Base-by-base conservation (phyloP, 2,113 vertebrate genomes). In the Pelecanus crispus region DNA sequence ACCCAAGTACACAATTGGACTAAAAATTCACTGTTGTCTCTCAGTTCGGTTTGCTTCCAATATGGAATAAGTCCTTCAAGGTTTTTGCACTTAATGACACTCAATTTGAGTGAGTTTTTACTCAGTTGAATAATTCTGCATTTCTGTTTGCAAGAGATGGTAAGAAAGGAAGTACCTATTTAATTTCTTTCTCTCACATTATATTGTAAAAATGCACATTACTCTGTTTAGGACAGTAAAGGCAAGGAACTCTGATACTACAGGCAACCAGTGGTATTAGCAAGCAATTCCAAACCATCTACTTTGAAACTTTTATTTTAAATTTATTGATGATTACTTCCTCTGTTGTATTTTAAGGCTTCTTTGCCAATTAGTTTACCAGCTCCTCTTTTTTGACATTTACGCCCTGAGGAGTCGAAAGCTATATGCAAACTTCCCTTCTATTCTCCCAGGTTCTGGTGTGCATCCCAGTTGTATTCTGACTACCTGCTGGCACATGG, bases 1-100 rank as follows among this genome's bases (percentile, higher is more conserved):
- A 59, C 8, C 3, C 6, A n/a, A n/a, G n/a, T n/a, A 63, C 15
- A 6, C 1, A 10, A 50, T 0, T 58, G n/a, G 28, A 68, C 31
- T 67, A 26, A 47, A 77, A 85, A 11, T 47, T 82, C 34, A 20
- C 38, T 63, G 20, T 26, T 68, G 19, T 53, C 3, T 81, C 56
- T 58, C 55, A 34, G 36, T 19, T 77, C 73, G 31, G 17, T 67
- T 91, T 58, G 11, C 17, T 72, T 85, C 21, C 49, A 38, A 36
- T 31, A 75, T 4, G 18, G 17, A 73, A 38, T n/a, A 82, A 59
- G 31, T 52, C 45, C 42, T 86, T 86, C 82, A 70, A 70, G 16
- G 16, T 12, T 10, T 71, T 32, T 66, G 47, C 13, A 21, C 8
- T 52, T 68, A 59, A 68, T 31, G 14, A 25, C 31, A 83, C 3